Conservation (phyloP, 2,797 vertebrate species). For the Agapornis canus region DNA sequence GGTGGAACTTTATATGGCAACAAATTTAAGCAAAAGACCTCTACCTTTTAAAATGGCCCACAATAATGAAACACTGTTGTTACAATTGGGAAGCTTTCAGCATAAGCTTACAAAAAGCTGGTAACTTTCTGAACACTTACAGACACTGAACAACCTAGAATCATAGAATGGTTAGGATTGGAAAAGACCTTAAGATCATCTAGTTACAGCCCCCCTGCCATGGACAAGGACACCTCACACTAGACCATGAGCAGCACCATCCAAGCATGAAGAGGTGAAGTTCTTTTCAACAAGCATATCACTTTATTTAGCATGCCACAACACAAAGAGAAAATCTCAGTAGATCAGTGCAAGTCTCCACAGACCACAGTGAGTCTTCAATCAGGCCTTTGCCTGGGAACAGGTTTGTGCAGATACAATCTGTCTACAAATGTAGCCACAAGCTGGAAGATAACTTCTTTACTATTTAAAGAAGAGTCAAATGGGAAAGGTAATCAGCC, state of each 20-base stretch:
- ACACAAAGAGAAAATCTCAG: background rate
- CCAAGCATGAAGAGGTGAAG: background rate
- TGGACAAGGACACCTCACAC: background rate
- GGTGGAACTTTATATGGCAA: background rate
- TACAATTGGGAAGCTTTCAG: background rate
- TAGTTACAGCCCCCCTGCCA: background rate
- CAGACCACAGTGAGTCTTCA: background rate
- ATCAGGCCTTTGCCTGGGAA: background rate
- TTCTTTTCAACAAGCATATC: background rate
- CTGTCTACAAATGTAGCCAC: background rate
- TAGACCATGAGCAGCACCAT: background rate
- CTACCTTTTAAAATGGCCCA: background rate
- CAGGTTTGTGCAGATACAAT: background rate
- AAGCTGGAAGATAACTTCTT: background rate
- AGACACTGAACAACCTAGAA: background rate
- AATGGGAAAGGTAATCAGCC: background rate
- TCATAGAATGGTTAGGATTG: background rate
- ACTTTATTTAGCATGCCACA: accelerated
- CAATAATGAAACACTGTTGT: background rate
- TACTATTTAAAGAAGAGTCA: background rate
- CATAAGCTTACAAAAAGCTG: background rate
- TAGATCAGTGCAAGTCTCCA: background rate
- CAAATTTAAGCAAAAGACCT: background rate
- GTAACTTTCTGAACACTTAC: background rate
- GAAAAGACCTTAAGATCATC: background rate